phyloP scores from a whole-genome alignment of 1,140 invertebrate species.

The Cecropterus lyciades region DNA sequence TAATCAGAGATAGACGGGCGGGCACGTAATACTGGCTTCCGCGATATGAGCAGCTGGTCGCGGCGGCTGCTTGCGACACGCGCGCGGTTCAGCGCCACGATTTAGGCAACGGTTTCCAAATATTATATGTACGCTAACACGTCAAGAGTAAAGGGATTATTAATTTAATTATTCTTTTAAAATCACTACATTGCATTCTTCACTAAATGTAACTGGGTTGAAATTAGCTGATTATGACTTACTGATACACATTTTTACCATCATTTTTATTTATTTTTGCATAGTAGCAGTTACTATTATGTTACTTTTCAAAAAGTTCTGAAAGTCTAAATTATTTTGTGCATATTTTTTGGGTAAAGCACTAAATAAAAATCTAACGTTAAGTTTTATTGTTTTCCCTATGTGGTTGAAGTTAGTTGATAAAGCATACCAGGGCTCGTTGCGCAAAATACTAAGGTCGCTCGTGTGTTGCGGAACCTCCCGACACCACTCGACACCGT shows the following conservation, averaged over 20 bases:
- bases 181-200: no score
- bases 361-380: background rate
- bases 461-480: background rate
- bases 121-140: background rate
- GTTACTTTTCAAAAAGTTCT: no score
- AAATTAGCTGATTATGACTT: no score
- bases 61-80: background rate
- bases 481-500: background rate
- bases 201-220: no score
- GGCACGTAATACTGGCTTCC: background rate
- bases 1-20: background rate
- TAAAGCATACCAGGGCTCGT: background rate
- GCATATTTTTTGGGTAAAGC: no score
- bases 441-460: background rate
- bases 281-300: no score
- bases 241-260: no score
- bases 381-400: background rate
- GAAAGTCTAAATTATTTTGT: no score
- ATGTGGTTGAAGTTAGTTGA: background rate
- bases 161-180: no score
- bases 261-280: no score
- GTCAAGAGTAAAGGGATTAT: no score
- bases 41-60: background rate
- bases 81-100: background rate
- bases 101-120: background rate